These are phyloP conservation scores for Tholera decimalis DNA, from an alignment of 2,888 invertebrate genomes.

Conservation along the genomic window DNA sequence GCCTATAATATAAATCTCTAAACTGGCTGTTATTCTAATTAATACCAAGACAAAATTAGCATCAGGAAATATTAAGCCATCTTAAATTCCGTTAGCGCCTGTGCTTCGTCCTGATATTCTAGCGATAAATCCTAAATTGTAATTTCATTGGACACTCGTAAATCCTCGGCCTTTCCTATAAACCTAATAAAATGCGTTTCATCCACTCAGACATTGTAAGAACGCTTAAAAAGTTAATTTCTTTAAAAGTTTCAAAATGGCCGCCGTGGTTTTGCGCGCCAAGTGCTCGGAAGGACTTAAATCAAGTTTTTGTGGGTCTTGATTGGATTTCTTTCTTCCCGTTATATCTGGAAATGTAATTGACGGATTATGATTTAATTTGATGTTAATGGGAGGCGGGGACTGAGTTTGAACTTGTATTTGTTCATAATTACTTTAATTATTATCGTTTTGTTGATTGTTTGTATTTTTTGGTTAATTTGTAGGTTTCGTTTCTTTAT, in stretches of 20 bases:
- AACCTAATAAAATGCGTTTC: conserved; percentile 70
- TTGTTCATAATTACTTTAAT: neutral
- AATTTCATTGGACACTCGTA: conserved; percentile 70
- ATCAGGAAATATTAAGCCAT: conserved; percentile 51
- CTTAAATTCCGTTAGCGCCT: conserved; percentile 27
- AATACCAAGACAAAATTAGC: conserved; percentile 54
- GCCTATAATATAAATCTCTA: conserved; percentile 45
- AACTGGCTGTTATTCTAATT: conserved; percentile 45
- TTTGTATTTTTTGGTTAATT: neutral
- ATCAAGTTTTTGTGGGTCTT: conserved; percentile 38
- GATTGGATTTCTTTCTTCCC: conserved; percentile 40
- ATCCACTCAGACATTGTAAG: conserved; percentile 59
- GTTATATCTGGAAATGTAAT: conserved; percentile 32
- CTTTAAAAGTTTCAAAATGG: conserved; percentile 57
- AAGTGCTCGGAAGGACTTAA: conserved; percentile 38
- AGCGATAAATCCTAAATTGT: conserved; percentile 63
- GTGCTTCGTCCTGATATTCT: conserved; percentile 42
- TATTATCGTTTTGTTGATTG: neutral
- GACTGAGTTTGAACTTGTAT: conserved; percentile 17
- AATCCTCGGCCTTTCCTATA: conserved; percentile 61
- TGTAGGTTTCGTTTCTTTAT: neutral
- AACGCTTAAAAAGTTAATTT: conserved; percentile 66
- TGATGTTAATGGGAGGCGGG: neutral
- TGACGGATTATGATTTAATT: conserved; percentile 48
- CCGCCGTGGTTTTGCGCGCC: conserved; percentile 32